These are phyloP conservation scores for Poeciliopsis retropinna DNA, from an alignment of 2,113 vertebrate genomes.

Conservation along the genomic window DNA sequence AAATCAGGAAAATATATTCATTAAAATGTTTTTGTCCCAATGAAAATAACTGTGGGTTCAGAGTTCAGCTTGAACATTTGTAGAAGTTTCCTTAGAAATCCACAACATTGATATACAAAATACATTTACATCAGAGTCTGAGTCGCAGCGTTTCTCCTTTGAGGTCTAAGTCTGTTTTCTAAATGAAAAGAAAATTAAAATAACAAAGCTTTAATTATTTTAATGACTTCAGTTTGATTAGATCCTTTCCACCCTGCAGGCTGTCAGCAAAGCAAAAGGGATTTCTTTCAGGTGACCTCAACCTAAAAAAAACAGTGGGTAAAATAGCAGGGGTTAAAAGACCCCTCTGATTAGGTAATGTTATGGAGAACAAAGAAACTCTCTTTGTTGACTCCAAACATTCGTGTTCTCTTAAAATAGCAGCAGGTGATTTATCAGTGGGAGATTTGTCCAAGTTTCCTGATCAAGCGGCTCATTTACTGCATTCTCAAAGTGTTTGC, in stretches of 20 bases:
- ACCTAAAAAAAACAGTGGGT: constrained; percentile 16
- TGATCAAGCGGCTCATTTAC: constrained; percentile 44
- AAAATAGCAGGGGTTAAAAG: constrained; percentile 24
- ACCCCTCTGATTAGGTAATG: constrained; percentile 40
- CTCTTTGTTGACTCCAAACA: constrained; percentile 26
- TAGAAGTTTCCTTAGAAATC: constrained; percentile 5
- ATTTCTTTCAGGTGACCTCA: constrained; percentile 43
- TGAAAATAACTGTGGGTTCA: constrained; percentile 1
- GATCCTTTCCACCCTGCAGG: constrained; percentile 42
- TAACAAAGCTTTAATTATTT: constrained; percentile 70
- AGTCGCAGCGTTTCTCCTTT: constrained; percentile 54
- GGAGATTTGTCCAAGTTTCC: constrained; percentile 22
- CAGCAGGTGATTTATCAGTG: constrained; percentile 32
- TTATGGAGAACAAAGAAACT: constrained; percentile 25
- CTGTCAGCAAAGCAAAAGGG: constrained; percentile 44
- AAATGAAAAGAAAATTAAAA: constrained; percentile 69
- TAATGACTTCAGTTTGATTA: constrained; percentile 69
- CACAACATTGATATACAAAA: constrained; percentile 45
- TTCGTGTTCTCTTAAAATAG: constrained; percentile 35
- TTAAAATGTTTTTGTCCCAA: constrained; percentile 7
- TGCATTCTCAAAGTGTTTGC: constrained; percentile 35
- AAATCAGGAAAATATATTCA: constrained; percentile 31
- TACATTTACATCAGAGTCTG: constrained; percentile 47
- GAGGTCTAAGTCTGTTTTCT: constrained; percentile 60
- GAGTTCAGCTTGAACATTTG: constrained; percentile 17